phyloP scores from a whole-genome alignment of 2,797 vertebrate species.

The Micrastur ruficollis region DNA sequence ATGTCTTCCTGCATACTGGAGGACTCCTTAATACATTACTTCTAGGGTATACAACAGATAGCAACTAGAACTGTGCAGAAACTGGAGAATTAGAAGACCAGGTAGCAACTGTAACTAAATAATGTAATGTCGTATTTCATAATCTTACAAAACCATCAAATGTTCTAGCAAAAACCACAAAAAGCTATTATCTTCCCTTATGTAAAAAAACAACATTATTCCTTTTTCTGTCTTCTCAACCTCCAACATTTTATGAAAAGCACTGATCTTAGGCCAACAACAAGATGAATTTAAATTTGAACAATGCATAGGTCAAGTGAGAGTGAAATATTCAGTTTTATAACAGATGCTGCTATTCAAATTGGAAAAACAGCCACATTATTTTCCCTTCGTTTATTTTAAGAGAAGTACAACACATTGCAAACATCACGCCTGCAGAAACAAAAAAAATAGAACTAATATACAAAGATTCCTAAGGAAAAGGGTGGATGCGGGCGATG shows the following conservation, averaged over 20 bases:
- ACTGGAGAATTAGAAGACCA: not conserved
- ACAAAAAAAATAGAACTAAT: not conserved
- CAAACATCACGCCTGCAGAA: not conserved
- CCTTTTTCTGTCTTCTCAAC: not conserved
- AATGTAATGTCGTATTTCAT: not conserved
- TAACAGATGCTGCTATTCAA: not conserved
- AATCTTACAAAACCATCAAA: not conserved
- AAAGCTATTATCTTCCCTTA: not conserved
- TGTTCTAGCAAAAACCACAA: not conserved
- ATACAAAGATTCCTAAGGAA: not conserved
- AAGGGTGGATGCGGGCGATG: not conserved
- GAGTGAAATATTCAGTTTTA: not conserved
- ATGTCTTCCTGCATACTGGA: not conserved
- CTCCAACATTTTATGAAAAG: not conserved
- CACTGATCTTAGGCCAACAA: not conserved
- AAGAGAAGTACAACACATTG: not conserved
- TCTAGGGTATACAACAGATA: not conserved
- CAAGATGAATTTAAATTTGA: not conserved
- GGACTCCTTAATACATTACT: not conserved
- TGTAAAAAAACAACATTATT: rapidly evolving
- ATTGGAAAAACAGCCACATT: not conserved
- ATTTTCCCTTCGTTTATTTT: not conserved
- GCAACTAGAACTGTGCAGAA: not conserved
- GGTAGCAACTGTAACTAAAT: not conserved
- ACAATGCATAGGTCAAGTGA: not conserved